phyloP scores from a whole-genome alignment of 2,888 invertebrate genomes.

The Agriotes lineatus region DNA sequence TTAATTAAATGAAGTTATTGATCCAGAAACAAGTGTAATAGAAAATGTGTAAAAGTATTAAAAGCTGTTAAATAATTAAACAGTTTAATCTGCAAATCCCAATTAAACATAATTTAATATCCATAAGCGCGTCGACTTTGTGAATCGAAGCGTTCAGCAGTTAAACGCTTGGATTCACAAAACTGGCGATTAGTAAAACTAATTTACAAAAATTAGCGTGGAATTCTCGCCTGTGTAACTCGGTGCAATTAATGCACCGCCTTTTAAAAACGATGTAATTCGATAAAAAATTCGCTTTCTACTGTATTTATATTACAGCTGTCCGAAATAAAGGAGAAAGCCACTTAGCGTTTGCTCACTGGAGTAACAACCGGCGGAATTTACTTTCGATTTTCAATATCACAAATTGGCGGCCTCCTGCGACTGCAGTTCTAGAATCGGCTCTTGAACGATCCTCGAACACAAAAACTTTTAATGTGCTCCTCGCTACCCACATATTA shows the following conservation, averaged over 20 bases:
- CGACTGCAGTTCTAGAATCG: not conserved
- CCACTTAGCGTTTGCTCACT: constrained; percentile 2
- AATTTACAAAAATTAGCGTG: constrained; percentile 9
- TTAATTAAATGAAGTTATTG: no score
- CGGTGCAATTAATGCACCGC: not conserved
- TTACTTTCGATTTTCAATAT: constrained; percentile 16
- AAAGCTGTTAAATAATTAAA: no score
- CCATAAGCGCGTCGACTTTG: not conserved
- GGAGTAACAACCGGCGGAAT: constrained; percentile 10
- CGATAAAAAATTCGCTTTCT: constrained; percentile 18
- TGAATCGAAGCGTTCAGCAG: not conserved
- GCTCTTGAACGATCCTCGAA: not conserved
- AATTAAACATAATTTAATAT: not conserved
- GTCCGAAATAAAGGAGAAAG: constrained; percentile 17
- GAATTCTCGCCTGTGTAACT: not conserved
- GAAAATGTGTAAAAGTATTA: no score
- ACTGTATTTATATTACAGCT: constrained; percentile 10
- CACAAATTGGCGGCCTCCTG: not conserved
- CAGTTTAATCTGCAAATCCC: not conserved
- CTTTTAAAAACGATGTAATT: constrained; percentile 8
- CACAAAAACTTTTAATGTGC: not conserved
- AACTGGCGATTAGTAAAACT: not conserved
- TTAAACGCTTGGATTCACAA: no score
- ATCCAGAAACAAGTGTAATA: no score
- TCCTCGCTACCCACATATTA: not conserved